Base-by-base conservation (phyloP, 1,140 invertebrate genomes). In the Camponotus pennsylvanicus region DNA sequence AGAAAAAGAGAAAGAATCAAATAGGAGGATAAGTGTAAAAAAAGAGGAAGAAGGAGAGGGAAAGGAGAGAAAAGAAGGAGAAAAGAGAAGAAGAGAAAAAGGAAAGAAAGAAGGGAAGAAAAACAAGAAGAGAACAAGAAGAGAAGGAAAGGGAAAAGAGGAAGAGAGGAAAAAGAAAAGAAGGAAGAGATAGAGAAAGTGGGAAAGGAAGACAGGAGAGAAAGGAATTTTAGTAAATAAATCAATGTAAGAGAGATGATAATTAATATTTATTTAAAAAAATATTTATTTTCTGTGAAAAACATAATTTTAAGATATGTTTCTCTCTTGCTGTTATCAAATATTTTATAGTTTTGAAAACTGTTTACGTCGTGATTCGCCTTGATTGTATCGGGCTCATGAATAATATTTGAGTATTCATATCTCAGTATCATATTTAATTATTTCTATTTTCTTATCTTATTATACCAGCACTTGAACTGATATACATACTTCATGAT, bases 101-200 rank as follows among this genome's bases (percentile, higher is more conserved):
- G 34, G 11, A 27, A 4, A 21, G 21, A 27, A 27, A 27, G 18
- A 63, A 32, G 37, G 11, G 34, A 63, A 52, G 45, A 15, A 49
- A 15, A 3, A 21, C 27, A 42, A 69, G 57, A 13, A 70, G 15
- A 78, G 18, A 69, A 21, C 63, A 37, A 78, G 27, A 78, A 27
- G 78, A 61, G 66, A 21, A 18, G 42, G 32, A 34, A 66, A 61
- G 55, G 8, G 52, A n/a, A 42, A 5, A 21, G 64, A 18, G 71
- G 40, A 37, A 59, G 71, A 66, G 18, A 63, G n/a, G 11, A 6
- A 27, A 27, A 37, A 78, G 27, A 78, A 27, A 85, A 61, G 66
- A 21, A 18, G 42, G 32, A 34, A 66, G 0, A 27, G 27, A 27
- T 27, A 61, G 55, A 6, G 52, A n/a, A 42, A 5, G 15, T 49